Percentiles rank a stretch among this genome's conserved stretches.
phyloP scores from a whole-genome alignment of 2,888 invertebrate species.

The Hymenopus coronatus region DNA sequence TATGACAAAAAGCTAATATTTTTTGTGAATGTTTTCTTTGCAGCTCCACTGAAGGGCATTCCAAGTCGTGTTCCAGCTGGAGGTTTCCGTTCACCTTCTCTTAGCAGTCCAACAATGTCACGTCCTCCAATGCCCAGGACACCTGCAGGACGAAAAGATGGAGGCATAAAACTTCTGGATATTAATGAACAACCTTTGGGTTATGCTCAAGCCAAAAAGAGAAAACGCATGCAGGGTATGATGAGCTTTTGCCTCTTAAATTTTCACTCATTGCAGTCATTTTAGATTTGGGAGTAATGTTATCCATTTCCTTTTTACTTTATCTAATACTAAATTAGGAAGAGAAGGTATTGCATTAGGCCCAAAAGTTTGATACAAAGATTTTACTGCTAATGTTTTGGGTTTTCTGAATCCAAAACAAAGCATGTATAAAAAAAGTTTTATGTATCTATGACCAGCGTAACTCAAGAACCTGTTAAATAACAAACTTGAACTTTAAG shows the following conservation, averaged over 20 bases:
- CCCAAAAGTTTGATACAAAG: too few relatives aligned
- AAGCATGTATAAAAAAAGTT: too few relatives aligned
- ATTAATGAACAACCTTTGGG: constrained; percentile 90
- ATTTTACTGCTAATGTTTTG: too few relatives aligned
- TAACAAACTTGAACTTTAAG: too few relatives aligned
- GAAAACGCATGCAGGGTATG: constrained; percentile 75
- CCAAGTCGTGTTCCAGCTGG: constrained; percentile 75
- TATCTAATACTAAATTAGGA: too few relatives aligned
- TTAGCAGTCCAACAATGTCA: constrained; percentile 50
- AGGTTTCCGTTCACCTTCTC: constrained; percentile 58
- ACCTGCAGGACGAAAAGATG: constrained; percentile 73
- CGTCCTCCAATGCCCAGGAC: constrained; percentile 55
- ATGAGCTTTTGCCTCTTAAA: not conserved
- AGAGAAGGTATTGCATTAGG: too few relatives aligned
- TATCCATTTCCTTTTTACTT: not conserved
- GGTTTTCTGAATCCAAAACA: too few relatives aligned
- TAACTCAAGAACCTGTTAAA: too few relatives aligned
- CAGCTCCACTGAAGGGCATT: constrained; percentile 88
- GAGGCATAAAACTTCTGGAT: constrained; percentile 91
- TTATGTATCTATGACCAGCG: too few relatives aligned
- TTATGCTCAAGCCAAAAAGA: constrained; percentile 80
- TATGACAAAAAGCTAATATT: too few relatives aligned
- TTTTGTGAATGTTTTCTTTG: constrained; percentile 29
- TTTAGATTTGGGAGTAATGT: too few relatives aligned
- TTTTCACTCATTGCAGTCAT: not conserved